Conservation (phyloP, 1,140 invertebrate genomes). For the Temnothorax longispinosus region DNA sequence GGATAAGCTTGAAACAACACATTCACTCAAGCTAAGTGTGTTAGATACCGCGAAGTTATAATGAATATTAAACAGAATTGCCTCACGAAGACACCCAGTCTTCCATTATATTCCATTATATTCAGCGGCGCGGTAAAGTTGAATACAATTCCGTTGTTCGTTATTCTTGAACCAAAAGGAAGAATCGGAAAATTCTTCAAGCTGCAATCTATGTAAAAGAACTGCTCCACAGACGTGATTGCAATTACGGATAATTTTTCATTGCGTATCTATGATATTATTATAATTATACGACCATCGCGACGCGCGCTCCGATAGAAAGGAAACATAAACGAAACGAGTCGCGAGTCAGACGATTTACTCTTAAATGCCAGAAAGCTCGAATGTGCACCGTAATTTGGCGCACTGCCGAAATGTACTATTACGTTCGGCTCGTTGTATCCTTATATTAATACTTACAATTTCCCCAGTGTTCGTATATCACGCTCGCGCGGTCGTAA, state of each 20-base stretch:
- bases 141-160: slow-evolving; percentile 10
- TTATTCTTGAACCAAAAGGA: background rate
- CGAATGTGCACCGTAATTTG: background rate
- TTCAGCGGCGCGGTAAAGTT: background rate
- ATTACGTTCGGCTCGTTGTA: slow-evolving; percentile 11
- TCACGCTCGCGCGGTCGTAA: slow-evolving; percentile 33
- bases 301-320: background rate
- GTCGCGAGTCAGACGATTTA: background rate
- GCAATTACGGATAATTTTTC: slow-evolving; percentile 14
- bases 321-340: background rate
- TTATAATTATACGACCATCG: slow-evolving; percentile 10
- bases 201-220: background rate
- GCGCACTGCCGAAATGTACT: background rate
- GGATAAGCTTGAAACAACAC: slow-evolving; percentile 20
- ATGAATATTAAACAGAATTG: slow-evolving; percentile 10
- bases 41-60: slow-evolving; percentile 24
- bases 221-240: background rate
- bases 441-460: slow-evolving; percentile 46
- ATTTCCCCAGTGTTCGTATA: slow-evolving; percentile 34
- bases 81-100: slow-evolving; percentile 29
- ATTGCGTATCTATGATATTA: slow-evolving; percentile 28
- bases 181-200: slow-evolving; percentile 5
- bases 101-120: slow-evolving; percentile 33
- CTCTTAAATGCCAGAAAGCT: slow-evolving; percentile 11
- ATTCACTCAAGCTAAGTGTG: slow-evolving; percentile 1